phyloP scores from a whole-genome alignment of 2,888 invertebrate species.

The Acleris holmiana region DNA sequence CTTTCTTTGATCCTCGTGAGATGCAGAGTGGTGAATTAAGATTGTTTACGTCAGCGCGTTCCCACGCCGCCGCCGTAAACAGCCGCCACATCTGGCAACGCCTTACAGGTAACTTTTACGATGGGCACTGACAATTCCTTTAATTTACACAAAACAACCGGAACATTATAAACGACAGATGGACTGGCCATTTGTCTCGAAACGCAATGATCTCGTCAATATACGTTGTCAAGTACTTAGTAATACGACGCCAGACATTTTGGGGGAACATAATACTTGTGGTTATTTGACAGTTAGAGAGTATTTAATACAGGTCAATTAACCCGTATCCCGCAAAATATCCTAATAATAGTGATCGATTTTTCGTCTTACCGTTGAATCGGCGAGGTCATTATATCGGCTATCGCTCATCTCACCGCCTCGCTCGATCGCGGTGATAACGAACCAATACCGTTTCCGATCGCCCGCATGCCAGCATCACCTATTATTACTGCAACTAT shows the following conservation, averaged over 20 bases:
- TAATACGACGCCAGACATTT: background rate
- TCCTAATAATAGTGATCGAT: constrained; percentile 12
- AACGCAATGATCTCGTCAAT: constrained; percentile 16
- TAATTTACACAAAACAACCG: constrained; percentile 7
- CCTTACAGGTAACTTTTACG: constrained; percentile 57
- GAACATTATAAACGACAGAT: constrained; percentile 12
- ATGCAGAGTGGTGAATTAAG: constrained; percentile 22
- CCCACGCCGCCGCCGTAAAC: constrained; percentile 31
- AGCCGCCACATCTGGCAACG: constrained; percentile 55
- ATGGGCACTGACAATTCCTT: constrained; percentile 34
- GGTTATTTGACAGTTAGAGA: background rate
- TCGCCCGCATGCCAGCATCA: constrained; percentile 53
- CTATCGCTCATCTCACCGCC: constrained; percentile 20
- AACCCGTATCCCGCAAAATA: constrained; percentile 29
- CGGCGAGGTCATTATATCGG: constrained; percentile 27
- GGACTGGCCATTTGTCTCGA: constrained; percentile 11
- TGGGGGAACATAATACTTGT: background rate
- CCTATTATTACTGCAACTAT: constrained; percentile 51
- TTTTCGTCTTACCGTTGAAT: constrained; percentile 17
- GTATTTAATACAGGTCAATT: constrained; percentile 15
- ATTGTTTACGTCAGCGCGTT: constrained; percentile 23
- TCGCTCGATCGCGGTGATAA: constrained; percentile 46
- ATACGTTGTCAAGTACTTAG: background rate
- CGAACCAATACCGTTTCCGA: constrained; percentile 49
- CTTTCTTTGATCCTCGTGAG: constrained; percentile 17